Conservation (phyloP, 2,797 vertebrate genomes). For the Neolamprologus multifasciatus region DNA sequence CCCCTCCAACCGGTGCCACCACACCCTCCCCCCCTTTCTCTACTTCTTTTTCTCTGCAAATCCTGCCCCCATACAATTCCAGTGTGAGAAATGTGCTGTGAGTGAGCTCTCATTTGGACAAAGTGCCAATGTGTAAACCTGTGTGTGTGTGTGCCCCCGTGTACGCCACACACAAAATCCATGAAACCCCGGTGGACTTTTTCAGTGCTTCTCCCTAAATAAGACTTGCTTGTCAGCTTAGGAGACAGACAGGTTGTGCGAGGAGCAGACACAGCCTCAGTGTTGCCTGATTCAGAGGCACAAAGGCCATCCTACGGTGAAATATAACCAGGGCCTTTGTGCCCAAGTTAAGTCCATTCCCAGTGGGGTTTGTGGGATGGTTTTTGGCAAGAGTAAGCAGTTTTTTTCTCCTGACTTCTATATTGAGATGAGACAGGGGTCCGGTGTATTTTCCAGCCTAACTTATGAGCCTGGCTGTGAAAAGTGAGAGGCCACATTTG, state of each 20-base stretch:
- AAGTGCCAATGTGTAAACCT: conserved; percentile 46
- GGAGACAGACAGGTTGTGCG: conserved; percentile 50
- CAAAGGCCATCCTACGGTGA: conserved; percentile 64
- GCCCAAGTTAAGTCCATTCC: conserved; percentile 58
- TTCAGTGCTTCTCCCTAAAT: conserved; percentile 47
- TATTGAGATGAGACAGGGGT: conserved; percentile 49
- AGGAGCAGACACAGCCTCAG: conserved; percentile 56
- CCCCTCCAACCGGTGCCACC: conserved; percentile 21
- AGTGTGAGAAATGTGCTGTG: conserved; percentile 71
- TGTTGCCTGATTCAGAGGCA: conserved; percentile 47
- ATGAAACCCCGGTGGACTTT: conserved; percentile 32
- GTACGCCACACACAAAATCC: conserved; percentile 17
- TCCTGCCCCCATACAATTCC: conserved; percentile 60
- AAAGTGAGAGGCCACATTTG: conserved; percentile 2
- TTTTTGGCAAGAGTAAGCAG: conserved; percentile 45
- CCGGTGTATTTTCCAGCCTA: conserved; percentile 41
- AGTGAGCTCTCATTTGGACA: conserved; percentile 65
- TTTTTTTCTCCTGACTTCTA: conserved; percentile 41
- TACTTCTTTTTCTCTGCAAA: conserved; percentile 31
- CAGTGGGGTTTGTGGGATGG: conserved; percentile 52
- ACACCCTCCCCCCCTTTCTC: conserved; percentile 16
- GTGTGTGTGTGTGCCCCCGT: conserved; percentile 30
- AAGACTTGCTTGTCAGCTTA: conserved; percentile 67
- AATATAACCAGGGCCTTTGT: conserved; percentile 71
- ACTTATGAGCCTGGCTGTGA: conserved; percentile 25